Conservation (phyloP, 2,888 invertebrate species). For the Subacronicta megacephala region DNA sequence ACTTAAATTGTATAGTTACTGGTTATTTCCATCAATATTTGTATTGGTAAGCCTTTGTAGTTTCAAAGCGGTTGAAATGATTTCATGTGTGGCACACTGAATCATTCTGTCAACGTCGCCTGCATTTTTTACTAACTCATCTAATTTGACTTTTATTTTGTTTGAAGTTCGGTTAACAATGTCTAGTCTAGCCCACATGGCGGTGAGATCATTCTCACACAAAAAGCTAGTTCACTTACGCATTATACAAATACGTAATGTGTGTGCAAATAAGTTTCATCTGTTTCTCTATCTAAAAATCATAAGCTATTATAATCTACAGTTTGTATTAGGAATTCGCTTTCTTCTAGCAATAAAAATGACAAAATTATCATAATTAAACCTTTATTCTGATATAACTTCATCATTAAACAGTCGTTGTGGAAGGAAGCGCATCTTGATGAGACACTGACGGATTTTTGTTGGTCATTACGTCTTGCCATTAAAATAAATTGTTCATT, state of each 20-base stretch:
- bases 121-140: conserved; percentile 16
- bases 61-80: conserved; percentile 26
- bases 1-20: conserved; percentile 33
- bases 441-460: conserved; percentile 49
- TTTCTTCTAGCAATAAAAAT: conserved; percentile 51
- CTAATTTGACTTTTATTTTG: conserved; percentile 48
- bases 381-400: conserved; percentile 49
- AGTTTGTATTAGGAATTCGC: conserved; percentile 39
- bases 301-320: conserved; percentile 27
- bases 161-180: conserved; percentile 34
- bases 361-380: conserved; percentile 53
- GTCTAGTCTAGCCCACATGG: conserved; percentile 65
- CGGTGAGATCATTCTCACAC: conserved; percentile 68
- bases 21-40: conserved; percentile 24
- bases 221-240: conserved; percentile 56
- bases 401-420: conserved; percentile 50
- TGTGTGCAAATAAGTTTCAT: conserved; percentile 45
- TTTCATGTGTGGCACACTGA: conserved; percentile 29
- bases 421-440: conserved; percentile 41
- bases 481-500: conserved; percentile 62
- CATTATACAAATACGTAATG: conserved; percentile 50
- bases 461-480: conserved; percentile 55
- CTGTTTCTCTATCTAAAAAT: conserved; percentile 18
- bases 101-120: conserved; percentile 33
- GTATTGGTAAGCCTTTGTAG: conserved; percentile 11